Evolutionary conservation across 2,888 invertebrate genomes (phyloP).

Genomic region (Caenorhabditis wallacei): DNA sequence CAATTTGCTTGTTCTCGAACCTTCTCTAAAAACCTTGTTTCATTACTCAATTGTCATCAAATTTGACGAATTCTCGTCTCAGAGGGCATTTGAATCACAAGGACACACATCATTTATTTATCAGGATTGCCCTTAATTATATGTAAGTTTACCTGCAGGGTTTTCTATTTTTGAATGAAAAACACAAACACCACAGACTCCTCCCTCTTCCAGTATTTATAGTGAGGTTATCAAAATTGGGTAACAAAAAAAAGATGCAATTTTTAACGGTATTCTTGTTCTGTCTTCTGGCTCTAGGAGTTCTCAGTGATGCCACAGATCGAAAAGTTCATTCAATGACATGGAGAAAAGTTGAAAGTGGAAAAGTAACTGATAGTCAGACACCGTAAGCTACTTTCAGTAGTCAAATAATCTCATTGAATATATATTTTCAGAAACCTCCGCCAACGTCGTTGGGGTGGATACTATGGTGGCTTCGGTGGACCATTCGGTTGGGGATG

Average conservation of each 20-base stretch:
- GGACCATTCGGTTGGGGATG: constrained; percentile 9
- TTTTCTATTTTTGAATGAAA: not conserved
- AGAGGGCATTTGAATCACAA: not conserved
- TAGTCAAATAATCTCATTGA: not conserved
- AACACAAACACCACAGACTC: not conserved
- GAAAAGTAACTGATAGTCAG: not conserved
- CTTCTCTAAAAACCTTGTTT: not conserved
- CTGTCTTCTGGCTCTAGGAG: not conserved
- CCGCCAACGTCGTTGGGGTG: constrained; percentile 6
- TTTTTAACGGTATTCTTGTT: not conserved
- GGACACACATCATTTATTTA: constrained; percentile 5
- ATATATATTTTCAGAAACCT: not conserved
- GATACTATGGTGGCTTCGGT: constrained; percentile 3
- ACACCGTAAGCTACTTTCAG: not conserved
- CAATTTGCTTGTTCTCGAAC: not conserved
- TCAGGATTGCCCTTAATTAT: not conserved
- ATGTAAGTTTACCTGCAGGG: not conserved
- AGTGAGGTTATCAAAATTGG: not conserved
- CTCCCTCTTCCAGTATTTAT: not conserved
- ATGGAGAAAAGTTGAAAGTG: constrained; percentile 6
- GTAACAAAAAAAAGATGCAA: not conserved
- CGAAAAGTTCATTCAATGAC: not conserved
- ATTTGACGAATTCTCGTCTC: not conserved
- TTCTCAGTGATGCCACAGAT: not conserved
- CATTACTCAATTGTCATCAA: not conserved